Evolutionary conservation across 2,113 vertebrate species (phyloP).

Genomic region (Tonatia bakeri): DNA sequence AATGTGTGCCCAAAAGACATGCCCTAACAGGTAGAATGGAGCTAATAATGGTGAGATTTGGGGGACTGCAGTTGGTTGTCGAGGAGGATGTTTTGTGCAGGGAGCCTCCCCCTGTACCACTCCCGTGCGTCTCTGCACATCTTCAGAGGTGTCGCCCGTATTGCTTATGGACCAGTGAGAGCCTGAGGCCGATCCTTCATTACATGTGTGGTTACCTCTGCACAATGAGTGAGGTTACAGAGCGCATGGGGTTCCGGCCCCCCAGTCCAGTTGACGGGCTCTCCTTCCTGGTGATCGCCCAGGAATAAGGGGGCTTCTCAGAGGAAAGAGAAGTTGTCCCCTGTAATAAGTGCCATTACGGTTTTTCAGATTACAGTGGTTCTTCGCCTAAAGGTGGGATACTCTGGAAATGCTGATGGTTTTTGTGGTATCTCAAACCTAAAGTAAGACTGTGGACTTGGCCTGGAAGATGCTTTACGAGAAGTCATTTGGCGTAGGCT

Average conservation of each 20-base stretch:
- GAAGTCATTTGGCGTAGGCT: neutral
- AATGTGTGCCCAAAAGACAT: neutral
- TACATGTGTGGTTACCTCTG: neutral
- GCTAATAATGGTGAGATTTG: neutral
- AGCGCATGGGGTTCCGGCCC: neutral
- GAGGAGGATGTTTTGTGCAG: neutral
- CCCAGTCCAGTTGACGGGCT: neutral
- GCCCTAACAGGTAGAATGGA: neutral
- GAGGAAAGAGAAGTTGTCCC: neutral
- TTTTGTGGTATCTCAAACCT: constrained; percentile 2
- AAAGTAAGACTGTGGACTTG: neutral
- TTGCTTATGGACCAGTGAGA: neutral
- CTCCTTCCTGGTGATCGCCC: neutral
- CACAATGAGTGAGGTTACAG: neutral
- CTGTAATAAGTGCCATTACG: neutral
- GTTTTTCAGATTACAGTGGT: neutral
- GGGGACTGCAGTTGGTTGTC: neutral
- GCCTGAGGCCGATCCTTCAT: neutral
- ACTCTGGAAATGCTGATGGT: neutral
- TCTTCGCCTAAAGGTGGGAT: neutral
- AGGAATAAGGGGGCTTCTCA: neutral
- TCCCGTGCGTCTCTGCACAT: neutral
- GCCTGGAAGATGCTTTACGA: neutral
- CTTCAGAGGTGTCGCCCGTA: neutral
- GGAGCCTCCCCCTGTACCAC: neutral